Percentiles rank a stretch among this genome's conserved stretches.
phyloP scores from a whole-genome alignment of 2,888 invertebrate genomes.

The Lepidocyrtinus sp. region DNA sequence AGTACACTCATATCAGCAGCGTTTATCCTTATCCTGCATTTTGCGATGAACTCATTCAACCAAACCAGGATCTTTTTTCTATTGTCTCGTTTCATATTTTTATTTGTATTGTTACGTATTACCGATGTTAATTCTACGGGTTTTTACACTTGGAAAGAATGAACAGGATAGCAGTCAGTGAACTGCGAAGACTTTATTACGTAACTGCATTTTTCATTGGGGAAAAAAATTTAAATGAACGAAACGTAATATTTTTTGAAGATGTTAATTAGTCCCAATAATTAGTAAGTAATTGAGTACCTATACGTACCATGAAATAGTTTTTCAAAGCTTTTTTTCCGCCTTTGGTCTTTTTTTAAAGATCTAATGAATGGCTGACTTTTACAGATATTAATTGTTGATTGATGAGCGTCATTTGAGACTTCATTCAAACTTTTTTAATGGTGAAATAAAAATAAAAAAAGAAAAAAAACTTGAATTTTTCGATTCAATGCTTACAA shows the following conservation, averaged over 20 bases:
- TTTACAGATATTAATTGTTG: slow-evolving; percentile 6
- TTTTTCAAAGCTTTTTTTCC: not conserved
- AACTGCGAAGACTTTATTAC: slow-evolving; percentile 1
- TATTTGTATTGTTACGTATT: slow-evolving; percentile 27
- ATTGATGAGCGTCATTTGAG: slow-evolving; percentile 12
- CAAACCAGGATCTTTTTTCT: slow-evolving; percentile 41
- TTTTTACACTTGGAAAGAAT: slow-evolving; percentile 6
- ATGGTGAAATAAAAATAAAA: slow-evolving; percentile 1
- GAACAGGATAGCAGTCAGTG: slow-evolving; percentile 12
- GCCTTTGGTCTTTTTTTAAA: not conserved
- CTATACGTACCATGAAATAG: not conserved
- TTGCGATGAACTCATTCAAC: slow-evolving; percentile 44
- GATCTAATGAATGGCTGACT: not conserved
- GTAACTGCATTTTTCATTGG: not conserved
- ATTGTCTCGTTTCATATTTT: slow-evolving; percentile 15
- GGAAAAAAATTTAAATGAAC: not conserved
- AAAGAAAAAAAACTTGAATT: slow-evolving; percentile 4
- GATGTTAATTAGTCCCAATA: slow-evolving; percentile 8
- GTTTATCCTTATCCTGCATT: not conserved
- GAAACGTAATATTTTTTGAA: slow-evolving; percentile 3
- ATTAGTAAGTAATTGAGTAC: slow-evolving; percentile 15
- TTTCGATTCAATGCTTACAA: not conserved
- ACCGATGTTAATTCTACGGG: not conserved
- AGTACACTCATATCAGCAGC: slow-evolving; percentile 26
- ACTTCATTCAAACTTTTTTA: slow-evolving; percentile 1